These are phyloP conservation scores for Apamea anceps DNA, from an alignment of 2,888 invertebrate genomes.

Conservation along the genomic window DNA sequence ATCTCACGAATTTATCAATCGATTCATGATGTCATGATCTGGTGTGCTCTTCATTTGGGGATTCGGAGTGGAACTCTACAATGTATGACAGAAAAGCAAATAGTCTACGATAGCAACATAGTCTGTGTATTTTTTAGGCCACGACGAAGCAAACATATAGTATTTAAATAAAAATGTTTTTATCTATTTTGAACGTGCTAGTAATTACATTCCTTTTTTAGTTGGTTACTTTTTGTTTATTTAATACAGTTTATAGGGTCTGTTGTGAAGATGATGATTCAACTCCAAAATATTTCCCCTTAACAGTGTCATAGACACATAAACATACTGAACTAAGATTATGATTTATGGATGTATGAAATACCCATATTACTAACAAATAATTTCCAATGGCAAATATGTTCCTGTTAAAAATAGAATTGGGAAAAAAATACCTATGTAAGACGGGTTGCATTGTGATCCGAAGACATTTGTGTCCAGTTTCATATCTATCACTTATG, in stretches of 20 bases:
- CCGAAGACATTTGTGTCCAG: conserved; percentile 30
- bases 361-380: background rate
- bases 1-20: background rate
- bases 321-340: background rate
- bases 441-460: conserved; percentile 26
- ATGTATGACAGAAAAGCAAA: background rate
- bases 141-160: background rate
- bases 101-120: background rate
- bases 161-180: background rate
- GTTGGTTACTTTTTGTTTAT: background rate
- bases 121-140: background rate
- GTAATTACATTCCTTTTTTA: background rate
- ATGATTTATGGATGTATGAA: background rate
- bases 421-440: conserved; percentile 14
- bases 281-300: background rate
- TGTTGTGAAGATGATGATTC: too few species aligned
- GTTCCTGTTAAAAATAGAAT: background rate
- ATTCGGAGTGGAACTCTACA: background rate
- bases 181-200: background rate
- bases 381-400: background rate
- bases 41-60: background rate
- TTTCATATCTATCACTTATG: conserved; percentile 53
- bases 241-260: too few species aligned
- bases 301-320: background rate
- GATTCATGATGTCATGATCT: background rate